A percentile compares a stretch with the other conserved stretches of the same genome.
Evolutionary conservation across 1,140 invertebrate genomes (phyloP).

Genomic region (Neelides sp.): DNA sequence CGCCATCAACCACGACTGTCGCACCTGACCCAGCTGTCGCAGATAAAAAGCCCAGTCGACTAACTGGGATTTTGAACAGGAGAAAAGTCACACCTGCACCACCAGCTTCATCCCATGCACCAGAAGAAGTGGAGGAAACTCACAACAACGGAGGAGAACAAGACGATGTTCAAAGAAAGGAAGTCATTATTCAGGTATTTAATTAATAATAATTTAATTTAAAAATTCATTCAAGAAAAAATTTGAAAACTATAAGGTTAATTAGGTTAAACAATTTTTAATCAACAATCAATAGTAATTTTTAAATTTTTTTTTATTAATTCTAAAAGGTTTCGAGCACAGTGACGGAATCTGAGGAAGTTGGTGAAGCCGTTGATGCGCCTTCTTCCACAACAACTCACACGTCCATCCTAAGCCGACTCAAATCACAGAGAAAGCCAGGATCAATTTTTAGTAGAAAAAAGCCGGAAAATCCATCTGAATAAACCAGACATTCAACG

Average conservation of each 20-base stretch:
- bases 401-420: conserved; percentile 26
- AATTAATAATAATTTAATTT: background rate
- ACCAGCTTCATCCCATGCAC: conserved; percentile 7
- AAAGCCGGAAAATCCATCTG: conserved; percentile 1
- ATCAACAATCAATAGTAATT: too few relatives aligned
- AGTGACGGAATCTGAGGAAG: conserved; percentile 27
- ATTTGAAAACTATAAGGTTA: background rate
- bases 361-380: background rate
- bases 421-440: conserved; percentile 29
- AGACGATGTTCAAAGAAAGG: too few relatives aligned
- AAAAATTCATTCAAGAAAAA: background rate
- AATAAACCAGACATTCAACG: too few relatives aligned
- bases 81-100: conserved; percentile 13
- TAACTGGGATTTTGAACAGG: conserved; percentile 26
- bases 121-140: conserved; percentile 14
- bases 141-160: background rate
- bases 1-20: conserved; percentile 10
- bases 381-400: conserved; percentile 15
- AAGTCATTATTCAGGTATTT: conserved; percentile 27
- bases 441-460: conserved; percentile 23
- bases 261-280: too few relatives aligned
- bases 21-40: background rate
- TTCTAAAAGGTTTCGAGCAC: conserved; percentile 22
- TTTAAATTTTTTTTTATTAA: too few relatives aligned
- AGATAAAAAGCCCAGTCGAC: conserved; percentile 23